These are phyloP conservation scores for Salarias fasciatus DNA, from an alignment of 2,797 vertebrate species.

Conservation along the genomic window DNA sequence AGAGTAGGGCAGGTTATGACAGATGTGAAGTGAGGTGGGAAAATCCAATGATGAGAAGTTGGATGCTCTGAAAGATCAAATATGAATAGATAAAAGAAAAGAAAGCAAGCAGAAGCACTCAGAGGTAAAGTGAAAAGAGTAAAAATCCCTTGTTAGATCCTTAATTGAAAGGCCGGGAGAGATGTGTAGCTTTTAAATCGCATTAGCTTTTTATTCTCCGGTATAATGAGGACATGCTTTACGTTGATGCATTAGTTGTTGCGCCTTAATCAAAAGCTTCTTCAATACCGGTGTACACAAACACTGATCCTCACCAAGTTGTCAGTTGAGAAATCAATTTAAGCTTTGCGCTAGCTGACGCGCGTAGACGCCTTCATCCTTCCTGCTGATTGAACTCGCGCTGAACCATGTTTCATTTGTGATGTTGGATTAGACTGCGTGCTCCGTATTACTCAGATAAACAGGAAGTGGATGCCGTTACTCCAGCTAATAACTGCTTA, in stretches of 20 bases:
- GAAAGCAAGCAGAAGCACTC: no score
- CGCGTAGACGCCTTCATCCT: not conserved
- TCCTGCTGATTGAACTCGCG: not conserved
- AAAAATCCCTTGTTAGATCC: not conserved
- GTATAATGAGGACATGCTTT: not conserved
- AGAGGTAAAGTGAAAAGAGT: not conserved
- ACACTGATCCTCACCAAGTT: not conserved
- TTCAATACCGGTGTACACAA: not conserved
- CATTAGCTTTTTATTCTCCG: not conserved
- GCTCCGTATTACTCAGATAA: not conserved
- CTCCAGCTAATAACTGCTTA: slow-evolving; percentile 2
- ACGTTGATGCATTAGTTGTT: not conserved
- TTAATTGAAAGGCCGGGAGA: not conserved
- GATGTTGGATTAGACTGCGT: slow-evolving; percentile 6
- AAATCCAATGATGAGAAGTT: no score
- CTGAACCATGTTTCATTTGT: not conserved
- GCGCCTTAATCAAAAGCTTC: slow-evolving; percentile 6
- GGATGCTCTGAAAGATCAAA: no score
- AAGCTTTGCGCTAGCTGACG: not conserved
- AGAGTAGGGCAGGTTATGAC: no score
- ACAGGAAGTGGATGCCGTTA: not conserved
- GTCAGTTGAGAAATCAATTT: not conserved
- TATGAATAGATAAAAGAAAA: no score
- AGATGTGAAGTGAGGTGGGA: no score
- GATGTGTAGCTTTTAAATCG: not conserved